These are phyloP conservation scores for Philereme transversata DNA, from an alignment of 2,888 invertebrate species.

Conservation along the genomic window DNA sequence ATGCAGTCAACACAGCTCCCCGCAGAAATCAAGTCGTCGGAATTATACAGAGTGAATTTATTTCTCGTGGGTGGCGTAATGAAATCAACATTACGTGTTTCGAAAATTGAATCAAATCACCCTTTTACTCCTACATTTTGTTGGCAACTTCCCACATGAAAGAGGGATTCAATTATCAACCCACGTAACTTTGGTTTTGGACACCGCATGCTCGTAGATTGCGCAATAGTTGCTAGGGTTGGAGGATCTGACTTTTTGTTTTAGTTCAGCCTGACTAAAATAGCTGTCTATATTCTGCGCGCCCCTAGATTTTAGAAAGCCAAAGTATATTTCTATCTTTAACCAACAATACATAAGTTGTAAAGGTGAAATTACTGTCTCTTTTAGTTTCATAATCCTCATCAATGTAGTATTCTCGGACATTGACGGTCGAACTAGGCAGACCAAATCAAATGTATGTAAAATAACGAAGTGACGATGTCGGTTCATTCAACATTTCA, in stretches of 20 bases:
- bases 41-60: slow-evolving; percentile 22
- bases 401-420: too few species aligned
- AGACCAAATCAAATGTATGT: too few species aligned
- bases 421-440: too few species aligned
- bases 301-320: not conserved
- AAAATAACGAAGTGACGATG: too few species aligned
- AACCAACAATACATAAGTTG: too few species aligned
- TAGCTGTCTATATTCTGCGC: slow-evolving; percentile 9
- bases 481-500: too few species aligned
- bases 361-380: too few species aligned
- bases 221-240: slow-evolving; percentile 15
- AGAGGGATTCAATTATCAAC: slow-evolving; percentile 27
- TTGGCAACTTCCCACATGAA: slow-evolving; percentile 27
- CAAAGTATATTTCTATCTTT: not conserved
- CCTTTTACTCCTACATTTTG: slow-evolving; percentile 21
- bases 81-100: slow-evolving; percentile 24
- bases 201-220: slow-evolving; percentile 22
- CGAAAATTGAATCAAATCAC: slow-evolving; percentile 23
- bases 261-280: slow-evolving; percentile 5
- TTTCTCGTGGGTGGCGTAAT: slow-evolving; percentile 25
- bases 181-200: slow-evolving; percentile 27
- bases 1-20: not conserved
- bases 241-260: slow-evolving; percentile 10
- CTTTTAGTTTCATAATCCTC: too few species aligned
- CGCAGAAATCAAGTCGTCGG: slow-evolving; percentile 3